These are phyloP conservation scores for Xiphias gladius DNA, from an alignment of 2,113 vertebrate genomes.

Conservation along the genomic window DNA sequence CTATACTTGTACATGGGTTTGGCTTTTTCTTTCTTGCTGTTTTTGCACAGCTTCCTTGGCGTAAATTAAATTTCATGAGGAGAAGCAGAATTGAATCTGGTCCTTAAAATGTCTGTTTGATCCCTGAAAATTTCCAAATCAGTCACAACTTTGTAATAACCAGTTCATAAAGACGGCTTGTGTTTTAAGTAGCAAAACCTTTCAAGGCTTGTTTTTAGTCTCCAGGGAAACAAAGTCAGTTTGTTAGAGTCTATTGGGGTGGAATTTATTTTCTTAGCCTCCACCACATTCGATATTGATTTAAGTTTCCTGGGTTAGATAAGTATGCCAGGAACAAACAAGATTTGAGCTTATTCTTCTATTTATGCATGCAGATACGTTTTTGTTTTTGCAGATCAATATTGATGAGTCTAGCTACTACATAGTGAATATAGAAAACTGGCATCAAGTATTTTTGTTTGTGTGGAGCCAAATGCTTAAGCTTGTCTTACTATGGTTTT, in stretches of 20 bases:
- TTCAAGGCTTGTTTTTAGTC: slow-evolving; percentile 16
- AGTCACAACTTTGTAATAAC: background rate
- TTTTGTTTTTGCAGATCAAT: slow-evolving; percentile 58
- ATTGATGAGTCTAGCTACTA: slow-evolving; percentile 39
- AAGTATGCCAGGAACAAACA: slow-evolving; percentile 39
- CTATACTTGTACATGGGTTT: background rate
- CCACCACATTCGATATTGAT: slow-evolving; percentile 50
- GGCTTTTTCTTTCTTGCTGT: background rate
- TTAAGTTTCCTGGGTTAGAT: slow-evolving; percentile 20
- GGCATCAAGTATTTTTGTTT: slow-evolving; percentile 35
- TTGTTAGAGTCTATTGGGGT: slow-evolving; percentile 45
- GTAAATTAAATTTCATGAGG: background rate
- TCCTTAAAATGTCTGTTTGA: slow-evolving; percentile 7
- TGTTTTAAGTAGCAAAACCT: slow-evolving; percentile 34
- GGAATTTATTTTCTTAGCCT: slow-evolving; percentile 58
- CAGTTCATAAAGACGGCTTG: slow-evolving; percentile 9
- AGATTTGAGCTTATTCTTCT: slow-evolving; percentile 42
- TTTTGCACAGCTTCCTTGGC: background rate
- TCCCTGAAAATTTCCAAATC: slow-evolving; percentile 14
- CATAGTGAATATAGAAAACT: slow-evolving; percentile 44
- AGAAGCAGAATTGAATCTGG: background rate
- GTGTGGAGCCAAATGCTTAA: slow-evolving; percentile 25
- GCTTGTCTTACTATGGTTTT: slow-evolving; percentile 31
- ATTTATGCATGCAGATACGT: slow-evolving; percentile 51
- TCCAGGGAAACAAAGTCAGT: slow-evolving; percentile 17